Evolutionary conservation across 2,113 vertebrate species (phyloP).

Genomic region (Urocynchramus pylzowi): DNA sequence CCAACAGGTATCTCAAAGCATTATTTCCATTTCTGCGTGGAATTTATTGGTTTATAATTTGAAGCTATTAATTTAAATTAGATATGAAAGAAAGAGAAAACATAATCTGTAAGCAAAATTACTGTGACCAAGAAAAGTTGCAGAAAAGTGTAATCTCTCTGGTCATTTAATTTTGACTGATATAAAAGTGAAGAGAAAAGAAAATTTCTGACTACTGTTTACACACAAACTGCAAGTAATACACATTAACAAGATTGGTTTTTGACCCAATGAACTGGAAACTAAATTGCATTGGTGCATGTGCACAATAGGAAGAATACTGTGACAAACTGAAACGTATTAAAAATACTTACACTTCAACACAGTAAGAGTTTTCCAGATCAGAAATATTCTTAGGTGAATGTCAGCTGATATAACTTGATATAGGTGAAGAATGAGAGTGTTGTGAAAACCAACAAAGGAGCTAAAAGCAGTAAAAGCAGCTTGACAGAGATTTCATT

Average conservation of each 20-base stretch:
- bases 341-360: background rate
- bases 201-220: background rate
- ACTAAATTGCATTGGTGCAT: background rate
- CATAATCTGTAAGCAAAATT: background rate
- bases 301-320: background rate
- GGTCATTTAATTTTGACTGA: background rate
- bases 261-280: background rate
- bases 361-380: background rate
- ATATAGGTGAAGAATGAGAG: background rate
- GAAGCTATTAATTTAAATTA: background rate
- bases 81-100: background rate
- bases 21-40: background rate
- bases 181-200: background rate
- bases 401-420: background rate
- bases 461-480: background rate
- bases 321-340: background rate
- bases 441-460: background rate
- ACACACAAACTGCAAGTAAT: background rate
- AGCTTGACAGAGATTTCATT: background rate
- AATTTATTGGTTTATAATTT: background rate
- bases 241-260: background rate
- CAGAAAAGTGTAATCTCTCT: background rate
- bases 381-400: background rate
- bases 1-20: background rate
- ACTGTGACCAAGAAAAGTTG: background rate